Evolutionary conservation across 2,797 vertebrate genomes (phyloP).

Genomic region (Alcedo atthis): DNA sequence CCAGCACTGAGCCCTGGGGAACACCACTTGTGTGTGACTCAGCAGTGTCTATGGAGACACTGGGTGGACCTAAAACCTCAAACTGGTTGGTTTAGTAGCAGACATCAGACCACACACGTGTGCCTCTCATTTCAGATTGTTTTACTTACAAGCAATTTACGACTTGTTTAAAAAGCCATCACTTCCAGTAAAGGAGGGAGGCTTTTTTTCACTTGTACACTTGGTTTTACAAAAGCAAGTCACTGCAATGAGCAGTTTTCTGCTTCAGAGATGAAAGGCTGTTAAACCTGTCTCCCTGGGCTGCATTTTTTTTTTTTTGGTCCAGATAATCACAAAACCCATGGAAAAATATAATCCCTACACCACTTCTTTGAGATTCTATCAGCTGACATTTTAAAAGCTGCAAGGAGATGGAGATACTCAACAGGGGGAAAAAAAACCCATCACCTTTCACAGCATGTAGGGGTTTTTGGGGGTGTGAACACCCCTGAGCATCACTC

Average conservation of each 20-base stretch:
- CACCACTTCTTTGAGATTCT: background rate
- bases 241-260: background rate
- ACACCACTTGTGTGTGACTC: too few relatives aligned
- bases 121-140: background rate
- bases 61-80: background rate
- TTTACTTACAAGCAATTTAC: background rate
- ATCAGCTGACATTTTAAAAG: background rate
- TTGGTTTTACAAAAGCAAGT: background rate
- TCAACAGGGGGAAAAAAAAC: background rate
- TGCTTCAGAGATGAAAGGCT: background rate
- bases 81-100: background rate
- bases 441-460: accelerated
- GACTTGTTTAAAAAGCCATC: background rate
- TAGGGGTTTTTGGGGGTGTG: too few relatives aligned
- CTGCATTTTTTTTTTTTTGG: background rate
- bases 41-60: background rate
- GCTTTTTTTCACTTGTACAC: accelerated
- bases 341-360: background rate
- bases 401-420: background rate
- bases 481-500: background rate
- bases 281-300: background rate
- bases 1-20: background rate
- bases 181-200: background rate
- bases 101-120: too few relatives aligned
- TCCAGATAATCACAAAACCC: background rate